Percentiles rank a stretch among this genome's conserved stretches.
Conservation (phyloP, 2,797 vertebrate genomes). For the Euthynnus affinis region DNA sequence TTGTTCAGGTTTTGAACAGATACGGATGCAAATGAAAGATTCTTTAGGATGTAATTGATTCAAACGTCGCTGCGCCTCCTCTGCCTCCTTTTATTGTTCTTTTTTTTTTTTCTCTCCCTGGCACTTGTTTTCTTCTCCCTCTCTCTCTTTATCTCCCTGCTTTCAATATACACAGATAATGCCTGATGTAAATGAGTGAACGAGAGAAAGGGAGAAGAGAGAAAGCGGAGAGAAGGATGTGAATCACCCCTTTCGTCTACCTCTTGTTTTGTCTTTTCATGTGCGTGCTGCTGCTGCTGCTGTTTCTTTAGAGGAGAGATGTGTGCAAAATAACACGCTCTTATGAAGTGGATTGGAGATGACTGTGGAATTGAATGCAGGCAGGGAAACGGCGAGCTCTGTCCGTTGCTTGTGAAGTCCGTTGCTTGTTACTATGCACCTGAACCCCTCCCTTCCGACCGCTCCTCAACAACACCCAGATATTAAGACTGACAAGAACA, state of each 20-base stretch:
- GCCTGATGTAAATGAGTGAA: constrained; percentile 84
- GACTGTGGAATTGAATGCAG: constrained; percentile 61
- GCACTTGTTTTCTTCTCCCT: constrained; percentile 63
- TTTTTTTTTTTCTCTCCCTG: constrained; percentile 68
- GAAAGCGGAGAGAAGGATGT: constrained; percentile 48
- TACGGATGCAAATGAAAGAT: constrained; percentile 89
- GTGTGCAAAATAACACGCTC: constrained; percentile 66
- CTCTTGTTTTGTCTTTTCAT: constrained; percentile 79
- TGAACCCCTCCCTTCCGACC: constrained; percentile 27
- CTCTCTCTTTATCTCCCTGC: constrained; percentile 80
- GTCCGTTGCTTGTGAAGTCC: constrained; percentile 61
- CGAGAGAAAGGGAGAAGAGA: constrained; percentile 58
- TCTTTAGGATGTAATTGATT: constrained; percentile 90
- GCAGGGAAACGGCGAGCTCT: constrained; percentile 45
- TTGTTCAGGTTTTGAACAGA: constrained; percentile 89
- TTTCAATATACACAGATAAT: constrained; percentile 86
- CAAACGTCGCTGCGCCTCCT: constrained; percentile 81
- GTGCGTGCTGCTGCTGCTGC: constrained; percentile 23
- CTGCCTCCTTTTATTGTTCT: constrained; percentile 81
- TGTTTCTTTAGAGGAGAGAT: constrained; percentile 36
- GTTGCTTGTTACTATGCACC: constrained; percentile 59
- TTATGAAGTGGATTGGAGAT: constrained; percentile 76
- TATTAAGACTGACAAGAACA: constrained; percentile 84
- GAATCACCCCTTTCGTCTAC: constrained; percentile 71
- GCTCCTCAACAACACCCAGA: constrained; percentile 56